Conservation (phyloP, 2,797 vertebrate genomes). For the Lagorchestes hirsutus region DNA sequence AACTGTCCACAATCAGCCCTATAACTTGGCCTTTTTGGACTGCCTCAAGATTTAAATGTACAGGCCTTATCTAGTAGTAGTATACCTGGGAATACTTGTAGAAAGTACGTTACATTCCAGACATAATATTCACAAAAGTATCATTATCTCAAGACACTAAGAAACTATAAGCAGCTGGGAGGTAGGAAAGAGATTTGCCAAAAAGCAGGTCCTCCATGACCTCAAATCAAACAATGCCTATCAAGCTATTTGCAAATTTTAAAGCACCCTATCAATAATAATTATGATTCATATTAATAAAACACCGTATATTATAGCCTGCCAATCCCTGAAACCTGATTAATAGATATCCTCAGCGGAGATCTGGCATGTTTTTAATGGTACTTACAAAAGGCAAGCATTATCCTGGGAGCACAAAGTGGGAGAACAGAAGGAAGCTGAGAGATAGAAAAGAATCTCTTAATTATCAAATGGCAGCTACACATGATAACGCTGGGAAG, state of each 20-base stretch:
- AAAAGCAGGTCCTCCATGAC: background rate
- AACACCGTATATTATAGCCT: background rate
- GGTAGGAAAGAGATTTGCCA: background rate
- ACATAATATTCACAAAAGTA: background rate
- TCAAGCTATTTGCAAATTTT: background rate
- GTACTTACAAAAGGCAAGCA: background rate
- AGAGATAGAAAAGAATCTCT: background rate
- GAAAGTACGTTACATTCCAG: background rate
- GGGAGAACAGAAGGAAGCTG: background rate
- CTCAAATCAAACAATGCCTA: background rate
- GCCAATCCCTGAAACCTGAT: background rate
- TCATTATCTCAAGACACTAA: background rate
- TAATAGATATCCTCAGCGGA: background rate
- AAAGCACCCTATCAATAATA: background rate
- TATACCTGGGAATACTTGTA: background rate
- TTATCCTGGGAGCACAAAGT: background rate
- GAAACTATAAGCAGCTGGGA: background rate
- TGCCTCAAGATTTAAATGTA: background rate
- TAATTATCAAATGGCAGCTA: background rate
- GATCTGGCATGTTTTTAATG: background rate
- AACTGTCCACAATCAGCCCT: background rate
- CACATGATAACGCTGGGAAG: rapidly evolving
- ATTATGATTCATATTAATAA: background rate
- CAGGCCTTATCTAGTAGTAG: background rate
- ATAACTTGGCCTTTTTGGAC: background rate